These are phyloP conservation scores for Noctua comes DNA, from an alignment of 2,888 invertebrate species.

Conservation along the genomic window DNA sequence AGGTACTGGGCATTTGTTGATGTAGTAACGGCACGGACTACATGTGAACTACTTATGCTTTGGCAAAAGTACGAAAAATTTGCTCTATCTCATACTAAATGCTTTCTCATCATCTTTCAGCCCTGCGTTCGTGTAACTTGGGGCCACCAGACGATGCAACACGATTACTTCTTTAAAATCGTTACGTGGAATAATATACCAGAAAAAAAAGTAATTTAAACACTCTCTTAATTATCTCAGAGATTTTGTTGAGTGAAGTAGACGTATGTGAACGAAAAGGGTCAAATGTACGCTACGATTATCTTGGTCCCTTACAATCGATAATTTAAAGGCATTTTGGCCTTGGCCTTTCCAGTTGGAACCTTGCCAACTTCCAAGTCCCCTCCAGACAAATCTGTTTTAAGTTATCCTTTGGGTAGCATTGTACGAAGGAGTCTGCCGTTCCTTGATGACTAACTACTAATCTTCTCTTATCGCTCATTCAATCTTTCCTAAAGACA, in stretches of 20 bases:
- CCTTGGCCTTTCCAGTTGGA: constrained; percentile 15
- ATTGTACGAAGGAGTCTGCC: background rate
- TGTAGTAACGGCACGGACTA: too few relatives aligned
- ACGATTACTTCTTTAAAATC: background rate
- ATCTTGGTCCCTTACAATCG: background rate
- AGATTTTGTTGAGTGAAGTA: background rate
- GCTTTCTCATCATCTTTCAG: too few relatives aligned
- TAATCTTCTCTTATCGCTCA: background rate
- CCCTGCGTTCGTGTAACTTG: too few relatives aligned
- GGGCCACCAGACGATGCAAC: too few relatives aligned
- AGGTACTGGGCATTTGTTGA: too few relatives aligned
- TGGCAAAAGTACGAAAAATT: too few relatives aligned
- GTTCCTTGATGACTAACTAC: background rate
- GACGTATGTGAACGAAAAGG: background rate
- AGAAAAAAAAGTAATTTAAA: background rate
- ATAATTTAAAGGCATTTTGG: background rate
- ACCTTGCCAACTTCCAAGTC: constrained; percentile 4
- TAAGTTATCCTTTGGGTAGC: constrained; percentile 15
- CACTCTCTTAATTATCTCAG: background rate
- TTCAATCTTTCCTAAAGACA: background rate
- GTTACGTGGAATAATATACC: background rate
- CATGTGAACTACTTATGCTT: too few relatives aligned
- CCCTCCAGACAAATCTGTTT: constrained; percentile 8
- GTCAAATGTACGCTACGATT: background rate
- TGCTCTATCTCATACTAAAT: too few relatives aligned